Evolutionary conservation across 2,797 vertebrate species (phyloP), one percentile per base, ranked within the genome.

Genomic region (Acanthopagrus latus): DNA sequence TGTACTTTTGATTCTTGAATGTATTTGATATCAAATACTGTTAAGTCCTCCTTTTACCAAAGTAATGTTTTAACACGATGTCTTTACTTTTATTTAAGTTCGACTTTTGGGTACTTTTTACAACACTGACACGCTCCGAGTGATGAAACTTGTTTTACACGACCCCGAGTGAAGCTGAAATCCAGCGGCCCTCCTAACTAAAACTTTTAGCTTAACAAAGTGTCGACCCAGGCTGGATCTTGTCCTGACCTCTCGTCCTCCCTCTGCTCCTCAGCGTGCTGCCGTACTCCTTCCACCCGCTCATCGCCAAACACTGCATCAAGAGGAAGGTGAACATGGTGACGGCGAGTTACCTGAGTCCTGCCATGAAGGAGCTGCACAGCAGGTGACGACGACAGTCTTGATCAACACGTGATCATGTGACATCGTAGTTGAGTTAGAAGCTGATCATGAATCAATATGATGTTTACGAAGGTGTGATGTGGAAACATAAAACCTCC

Each of bases 261-360:
- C 58, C 8, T 81, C 57, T 72, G n/a, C 50, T 73, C 76, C 48
- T 46, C 78, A 94, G 93, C 82, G 6, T 99, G 92, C 93, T 99
- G 85, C 98, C 98, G 0, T 96, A 97, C 75, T 71, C 87, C 0
- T 93, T 94, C 48, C 98, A 99, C 91, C 97, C 97, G 29, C 85
- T 96, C 62, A 92, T 99, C 72, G 96, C 97, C 71, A 97, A 97
- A 84, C 95, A 96, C 48, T 99, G 98, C 90, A 98, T 99, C 83
- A 92, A 92, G 23, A 94, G 79, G 88, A 98, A 96, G 90, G 97
- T 98, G 41, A 97, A 98, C 94, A 91, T 99, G 95, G 88, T 99
- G 90, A 99, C 97, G 0, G 97, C 98, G 58, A 99, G 98, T 90
- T 99, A 99, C 89, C 88, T 96, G 90, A 96, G 96, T 71, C 96